Percentiles rank a stretch among this genome's conserved stretches.
phyloP scores from a whole-genome alignment of 2,113 vertebrate species.

The Carassius auratus region DNA sequence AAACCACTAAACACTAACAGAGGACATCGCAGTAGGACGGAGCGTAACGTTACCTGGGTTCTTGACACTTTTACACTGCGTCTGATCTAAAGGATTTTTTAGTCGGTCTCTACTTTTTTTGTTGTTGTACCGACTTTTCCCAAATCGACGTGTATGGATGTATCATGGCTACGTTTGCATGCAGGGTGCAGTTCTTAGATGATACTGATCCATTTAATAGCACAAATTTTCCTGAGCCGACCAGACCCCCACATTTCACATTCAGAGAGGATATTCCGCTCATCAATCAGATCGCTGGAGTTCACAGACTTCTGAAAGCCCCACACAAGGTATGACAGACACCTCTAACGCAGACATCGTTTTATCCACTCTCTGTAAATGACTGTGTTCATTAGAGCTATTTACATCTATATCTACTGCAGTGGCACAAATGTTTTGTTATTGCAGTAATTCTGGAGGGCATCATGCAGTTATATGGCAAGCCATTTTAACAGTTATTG shows the following conservation, averaged over 20 bases:
- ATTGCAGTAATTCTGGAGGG: slow-evolving; percentile 15
- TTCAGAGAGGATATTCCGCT: slow-evolving; percentile 93
- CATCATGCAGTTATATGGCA: slow-evolving; percentile 32
- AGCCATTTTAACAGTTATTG: background rate
- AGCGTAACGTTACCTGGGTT: slow-evolving; percentile 47
- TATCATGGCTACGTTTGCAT: slow-evolving; percentile 91
- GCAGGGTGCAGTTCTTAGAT: slow-evolving; percentile 95
- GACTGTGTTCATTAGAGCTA: slow-evolving; percentile 26
- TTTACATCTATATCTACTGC: background rate
- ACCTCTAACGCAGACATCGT: slow-evolving; percentile 1
- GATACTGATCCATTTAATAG: slow-evolving; percentile 98
- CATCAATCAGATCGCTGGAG: slow-evolving; percentile 88
- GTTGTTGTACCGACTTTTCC: slow-evolving; percentile 52
- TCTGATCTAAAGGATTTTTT: slow-evolving; percentile 51
- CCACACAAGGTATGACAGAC: slow-evolving; percentile 88
- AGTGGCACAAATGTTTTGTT: background rate
- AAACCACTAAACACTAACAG: slow-evolving; percentile 34
- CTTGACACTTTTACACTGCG: slow-evolving; percentile 20
- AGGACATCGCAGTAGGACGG: background rate
- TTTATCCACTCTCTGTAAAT: background rate
- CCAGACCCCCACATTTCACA: slow-evolving; percentile 89
- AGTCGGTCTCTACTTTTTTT: slow-evolving; percentile 51
- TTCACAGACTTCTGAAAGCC: slow-evolving; percentile 90
- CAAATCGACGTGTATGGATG: slow-evolving; percentile 79
- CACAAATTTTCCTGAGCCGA: slow-evolving; percentile 96